These are phyloP conservation scores for Ophion slaviceki DNA, from an alignment of 2,888 invertebrate genomes.

Conservation along the genomic window DNA sequence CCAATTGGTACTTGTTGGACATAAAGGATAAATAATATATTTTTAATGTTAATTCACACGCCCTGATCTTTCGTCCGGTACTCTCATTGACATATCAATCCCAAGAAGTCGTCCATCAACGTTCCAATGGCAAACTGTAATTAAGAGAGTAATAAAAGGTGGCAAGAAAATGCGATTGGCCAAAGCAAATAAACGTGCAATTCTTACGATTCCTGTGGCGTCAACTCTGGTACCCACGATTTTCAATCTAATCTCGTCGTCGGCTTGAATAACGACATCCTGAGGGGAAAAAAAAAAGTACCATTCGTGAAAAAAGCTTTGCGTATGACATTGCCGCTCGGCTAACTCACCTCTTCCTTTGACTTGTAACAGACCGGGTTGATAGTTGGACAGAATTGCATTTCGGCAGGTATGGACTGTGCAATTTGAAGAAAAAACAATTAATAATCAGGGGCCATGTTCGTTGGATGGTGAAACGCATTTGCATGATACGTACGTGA, in stretches of 20 bases:
- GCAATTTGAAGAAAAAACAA: slow-evolving; percentile 44
- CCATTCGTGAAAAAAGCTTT: neutral
- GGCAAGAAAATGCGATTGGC: too few relatives aligned
- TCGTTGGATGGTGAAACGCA: neutral
- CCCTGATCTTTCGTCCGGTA: neutral
- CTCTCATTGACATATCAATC: slow-evolving; percentile 80
- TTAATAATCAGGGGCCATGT: slow-evolving; percentile 8
- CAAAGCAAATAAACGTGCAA: too few relatives aligned
- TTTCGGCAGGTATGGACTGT: slow-evolving; percentile 99
- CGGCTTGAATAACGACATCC: slow-evolving; percentile 98
- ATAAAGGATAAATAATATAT: slow-evolving; percentile 14
- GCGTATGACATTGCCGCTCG: neutral
- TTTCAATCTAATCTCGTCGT: slow-evolving; percentile 98
- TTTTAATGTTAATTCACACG: slow-evolving; percentile 19
- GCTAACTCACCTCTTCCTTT: slow-evolving; percentile 91
- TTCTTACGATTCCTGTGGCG: slow-evolving; percentile 97
- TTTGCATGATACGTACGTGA: slow-evolving; percentile 86
- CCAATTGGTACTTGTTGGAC: slow-evolving; percentile 50
- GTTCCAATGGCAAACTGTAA: slow-evolving; percentile 99
- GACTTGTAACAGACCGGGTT: slow-evolving; percentile 99
- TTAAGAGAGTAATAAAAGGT: slow-evolving; percentile 69
- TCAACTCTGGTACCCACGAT: slow-evolving; percentile 99
- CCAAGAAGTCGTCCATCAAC: slow-evolving; percentile 99
- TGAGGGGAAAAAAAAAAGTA: slow-evolving; percentile 71
- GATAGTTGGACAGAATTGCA: slow-evolving; percentile 99